A percentile compares a stretch with the other conserved stretches of the same genome.
Evolutionary conservation across 2,797 vertebrate genomes (phyloP).

Genomic region (Darevskia nairensis): DNA sequence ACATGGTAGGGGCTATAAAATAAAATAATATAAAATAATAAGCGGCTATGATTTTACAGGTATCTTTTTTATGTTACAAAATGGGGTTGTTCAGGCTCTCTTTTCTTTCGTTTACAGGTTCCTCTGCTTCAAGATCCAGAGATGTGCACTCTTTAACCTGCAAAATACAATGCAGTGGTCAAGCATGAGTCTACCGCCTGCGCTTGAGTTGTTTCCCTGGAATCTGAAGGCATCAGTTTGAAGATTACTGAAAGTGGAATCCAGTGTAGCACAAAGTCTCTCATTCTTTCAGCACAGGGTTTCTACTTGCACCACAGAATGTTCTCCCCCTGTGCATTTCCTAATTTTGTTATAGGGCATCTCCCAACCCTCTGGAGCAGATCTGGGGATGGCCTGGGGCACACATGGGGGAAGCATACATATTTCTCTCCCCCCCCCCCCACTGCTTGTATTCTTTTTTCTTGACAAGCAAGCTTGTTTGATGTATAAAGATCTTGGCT

Average conservation of each 20-base stretch:
- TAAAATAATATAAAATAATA: neutral
- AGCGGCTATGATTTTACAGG: neutral
- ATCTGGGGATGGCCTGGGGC: too few species aligned
- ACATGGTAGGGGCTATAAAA: slow-evolving; percentile 3
- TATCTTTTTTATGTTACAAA: slow-evolving; percentile 23
- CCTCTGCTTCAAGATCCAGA: neutral
- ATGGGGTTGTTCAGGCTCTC: neutral
- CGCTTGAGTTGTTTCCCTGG: neutral
- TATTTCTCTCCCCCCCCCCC: too few species aligned
- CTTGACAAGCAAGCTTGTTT: too few species aligned
- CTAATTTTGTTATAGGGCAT: too few species aligned
- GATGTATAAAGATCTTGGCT: too few species aligned
- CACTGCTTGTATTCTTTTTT: too few species aligned
- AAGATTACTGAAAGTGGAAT: neutral
- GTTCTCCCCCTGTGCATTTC: too few species aligned
- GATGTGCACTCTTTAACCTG: neutral
- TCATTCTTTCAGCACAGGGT: too few species aligned
- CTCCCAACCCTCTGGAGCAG: too few species aligned
- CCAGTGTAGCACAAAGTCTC: too few species aligned
- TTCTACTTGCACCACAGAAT: too few species aligned
- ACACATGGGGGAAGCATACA: too few species aligned
- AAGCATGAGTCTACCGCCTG: neutral
- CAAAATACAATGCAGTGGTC: neutral
- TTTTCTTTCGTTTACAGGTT: neutral
- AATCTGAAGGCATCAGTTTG: neutral